phyloP scores from a whole-genome alignment of 92 coral and sea anemone species.

The Galaxea fascicularis region DNA sequence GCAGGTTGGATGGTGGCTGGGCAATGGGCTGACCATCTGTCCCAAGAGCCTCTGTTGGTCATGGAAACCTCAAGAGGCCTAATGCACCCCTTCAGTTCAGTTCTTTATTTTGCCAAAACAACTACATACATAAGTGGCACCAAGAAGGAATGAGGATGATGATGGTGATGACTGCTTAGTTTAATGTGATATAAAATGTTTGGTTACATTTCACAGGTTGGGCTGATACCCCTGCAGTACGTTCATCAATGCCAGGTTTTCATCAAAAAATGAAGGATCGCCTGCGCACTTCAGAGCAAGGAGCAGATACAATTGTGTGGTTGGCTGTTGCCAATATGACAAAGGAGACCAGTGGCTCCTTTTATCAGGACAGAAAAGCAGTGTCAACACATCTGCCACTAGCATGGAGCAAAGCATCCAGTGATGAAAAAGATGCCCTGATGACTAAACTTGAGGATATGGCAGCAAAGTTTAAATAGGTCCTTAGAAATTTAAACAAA shows the following conservation, averaged over 20 bases:
- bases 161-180: too few relatives aligned
- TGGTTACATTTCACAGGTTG: conserved; percentile 72
- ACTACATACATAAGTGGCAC: too few relatives aligned
- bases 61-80: too few relatives aligned
- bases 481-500: not conserved
- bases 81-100: too few relatives aligned
- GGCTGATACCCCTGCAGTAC: conserved; percentile 99
- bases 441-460: conserved; percentile 72
- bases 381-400: conserved; percentile 89
- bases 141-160: too few relatives aligned
- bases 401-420: conserved; percentile 94
- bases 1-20: too few relatives aligned
- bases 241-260: conserved; percentile 90
- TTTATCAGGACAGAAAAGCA: conserved; percentile 89
- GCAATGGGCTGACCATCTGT: too few relatives aligned
- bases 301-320: conserved; percentile 96
- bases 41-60: too few relatives aligned
- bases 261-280: conserved; percentile 82
- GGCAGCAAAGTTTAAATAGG: conserved; percentile 68
- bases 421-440: conserved; percentile 63
- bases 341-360: conserved; percentile 77
- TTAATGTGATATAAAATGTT: not conserved
- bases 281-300: conserved; percentile 86
- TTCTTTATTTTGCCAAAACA: too few relatives aligned
- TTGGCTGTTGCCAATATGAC: conserved; percentile 77